Evolutionary conservation across 2,797 vertebrate species (phyloP).

Genomic region (Podarcis siculus): DNA sequence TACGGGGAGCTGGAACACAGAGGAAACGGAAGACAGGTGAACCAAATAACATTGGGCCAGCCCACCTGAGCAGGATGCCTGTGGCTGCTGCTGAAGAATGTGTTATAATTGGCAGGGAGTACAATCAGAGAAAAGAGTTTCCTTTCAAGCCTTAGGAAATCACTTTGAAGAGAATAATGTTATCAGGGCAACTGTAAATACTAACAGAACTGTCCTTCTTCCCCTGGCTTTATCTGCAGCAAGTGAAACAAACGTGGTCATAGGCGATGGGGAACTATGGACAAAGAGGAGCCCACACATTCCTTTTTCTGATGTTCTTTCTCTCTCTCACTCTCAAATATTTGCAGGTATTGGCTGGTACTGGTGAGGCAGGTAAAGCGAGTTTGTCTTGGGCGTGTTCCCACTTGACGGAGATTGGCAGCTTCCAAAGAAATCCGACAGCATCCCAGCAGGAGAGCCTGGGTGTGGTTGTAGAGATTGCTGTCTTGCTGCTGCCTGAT

Average conservation of each 20-base stretch:
- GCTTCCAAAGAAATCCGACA: background rate
- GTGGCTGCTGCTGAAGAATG: background rate
- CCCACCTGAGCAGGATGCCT: background rate
- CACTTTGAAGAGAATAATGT: conserved; percentile 2
- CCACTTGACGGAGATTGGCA: background rate
- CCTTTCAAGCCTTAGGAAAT: background rate
- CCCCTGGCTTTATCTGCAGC: background rate
- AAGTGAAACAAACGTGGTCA: background rate
- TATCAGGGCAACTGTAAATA: background rate
- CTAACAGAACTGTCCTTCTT: background rate
- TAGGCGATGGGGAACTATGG: background rate
- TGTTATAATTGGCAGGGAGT: background rate
- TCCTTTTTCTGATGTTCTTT: background rate
- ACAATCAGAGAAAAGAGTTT: background rate
- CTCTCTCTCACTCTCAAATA: background rate
- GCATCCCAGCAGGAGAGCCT: background rate
- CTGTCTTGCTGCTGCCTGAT: background rate
- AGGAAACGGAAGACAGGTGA: background rate
- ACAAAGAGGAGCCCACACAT: background rate
- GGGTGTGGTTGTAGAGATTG: background rate
- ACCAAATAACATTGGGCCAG: background rate
- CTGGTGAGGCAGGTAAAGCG: conserved; percentile 20
- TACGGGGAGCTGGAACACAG: background rate
- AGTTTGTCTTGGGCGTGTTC: conserved; percentile 15
- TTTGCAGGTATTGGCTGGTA: conserved; percentile 16